A percentile compares a stretch with the other conserved stretches of the same genome.
These are phyloP conservation scores for Erannis defoliaria DNA, from an alignment of 2,888 invertebrate genomes.

Conservation along the genomic window DNA sequence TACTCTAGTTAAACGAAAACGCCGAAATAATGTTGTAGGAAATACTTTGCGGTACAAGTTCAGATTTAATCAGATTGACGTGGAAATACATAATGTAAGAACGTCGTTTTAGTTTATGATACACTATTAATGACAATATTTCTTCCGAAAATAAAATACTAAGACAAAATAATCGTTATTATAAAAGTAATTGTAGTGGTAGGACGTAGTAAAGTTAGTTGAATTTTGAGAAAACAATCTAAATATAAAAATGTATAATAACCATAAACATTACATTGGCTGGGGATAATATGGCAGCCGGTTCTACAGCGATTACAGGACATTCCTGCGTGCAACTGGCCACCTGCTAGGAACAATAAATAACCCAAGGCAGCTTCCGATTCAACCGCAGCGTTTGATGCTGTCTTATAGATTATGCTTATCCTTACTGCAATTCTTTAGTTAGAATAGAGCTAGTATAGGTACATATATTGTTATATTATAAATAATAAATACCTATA, in stretches of 20 bases:
- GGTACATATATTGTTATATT: conserved; percentile 5
- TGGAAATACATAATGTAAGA: too few relatives aligned
- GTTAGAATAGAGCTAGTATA: conserved; percentile 18
- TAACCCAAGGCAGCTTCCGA: conserved; percentile 31
- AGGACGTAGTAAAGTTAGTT: too few relatives aligned
- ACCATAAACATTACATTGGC: background rate
- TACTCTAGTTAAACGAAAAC: conserved; percentile 10
- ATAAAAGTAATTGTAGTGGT: background rate
- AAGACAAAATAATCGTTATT: background rate
- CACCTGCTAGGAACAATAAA: conserved; percentile 35
- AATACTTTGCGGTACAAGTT: background rate
- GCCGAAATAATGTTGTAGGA: conserved; percentile 7
- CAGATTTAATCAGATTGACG: background rate
- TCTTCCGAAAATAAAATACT: background rate
- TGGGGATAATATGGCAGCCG: conserved; percentile 17
- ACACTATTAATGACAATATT: background rate
- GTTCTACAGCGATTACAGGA: conserved; percentile 29
- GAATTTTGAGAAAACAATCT: too few relatives aligned
- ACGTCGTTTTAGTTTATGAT: too few relatives aligned
- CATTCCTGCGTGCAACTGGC: conserved; percentile 24
- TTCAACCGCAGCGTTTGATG: conserved; percentile 28
- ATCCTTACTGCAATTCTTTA: conserved; percentile 24
- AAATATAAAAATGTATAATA: background rate
- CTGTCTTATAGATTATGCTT: conserved; percentile 30
- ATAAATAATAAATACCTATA: background rate